Conservation (phyloP, 2,113 vertebrate genomes). For the Rattus rattus region DNA sequence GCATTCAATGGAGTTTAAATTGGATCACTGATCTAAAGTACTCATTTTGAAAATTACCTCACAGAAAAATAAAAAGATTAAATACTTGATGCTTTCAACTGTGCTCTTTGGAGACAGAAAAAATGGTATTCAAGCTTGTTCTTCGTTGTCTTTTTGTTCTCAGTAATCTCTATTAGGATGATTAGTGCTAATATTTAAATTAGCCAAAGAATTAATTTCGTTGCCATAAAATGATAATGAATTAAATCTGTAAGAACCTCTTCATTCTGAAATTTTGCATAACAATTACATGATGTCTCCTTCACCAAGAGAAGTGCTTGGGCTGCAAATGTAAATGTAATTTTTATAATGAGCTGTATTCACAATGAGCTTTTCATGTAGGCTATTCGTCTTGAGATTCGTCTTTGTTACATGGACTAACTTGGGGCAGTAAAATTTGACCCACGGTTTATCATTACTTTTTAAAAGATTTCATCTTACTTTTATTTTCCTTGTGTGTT, state of each 20-base stretch:
- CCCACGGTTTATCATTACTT: conserved; percentile 29
- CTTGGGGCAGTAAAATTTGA: not conserved
- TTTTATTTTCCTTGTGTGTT: not conserved
- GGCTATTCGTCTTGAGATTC: conserved; percentile 25
- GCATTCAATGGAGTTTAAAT: conserved; percentile 77
- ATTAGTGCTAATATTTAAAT: conserved; percentile 85
- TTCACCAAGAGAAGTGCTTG: conserved; percentile 73
- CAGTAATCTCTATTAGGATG: conserved; percentile 83
- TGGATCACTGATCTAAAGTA: conserved; percentile 82
- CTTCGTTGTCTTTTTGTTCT: conserved; percentile 76
- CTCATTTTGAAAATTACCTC: conserved; percentile 81
- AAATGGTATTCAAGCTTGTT: conserved; percentile 76
- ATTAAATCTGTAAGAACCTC: conserved; percentile 76
- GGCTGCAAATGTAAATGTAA: conserved; percentile 64
- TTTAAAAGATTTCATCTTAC: not conserved
- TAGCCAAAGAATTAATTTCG: conserved; percentile 84
- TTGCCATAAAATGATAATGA: conserved; percentile 79
- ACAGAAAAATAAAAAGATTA: conserved; percentile 70
- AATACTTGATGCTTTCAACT: conserved; percentile 78
- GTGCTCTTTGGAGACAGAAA: conserved; percentile 80
- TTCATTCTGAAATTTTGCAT: conserved; percentile 67
- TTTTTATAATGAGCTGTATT: conserved; percentile 60
- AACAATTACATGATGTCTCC: conserved; percentile 70
- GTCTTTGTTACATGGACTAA: conserved; percentile 1
- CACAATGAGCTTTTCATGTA: conserved; percentile 27